These are phyloP conservation scores for Hyperoplus lanceolatus DNA, from an alignment of 2,797 vertebrate genomes.

Conservation along the genomic window DNA sequence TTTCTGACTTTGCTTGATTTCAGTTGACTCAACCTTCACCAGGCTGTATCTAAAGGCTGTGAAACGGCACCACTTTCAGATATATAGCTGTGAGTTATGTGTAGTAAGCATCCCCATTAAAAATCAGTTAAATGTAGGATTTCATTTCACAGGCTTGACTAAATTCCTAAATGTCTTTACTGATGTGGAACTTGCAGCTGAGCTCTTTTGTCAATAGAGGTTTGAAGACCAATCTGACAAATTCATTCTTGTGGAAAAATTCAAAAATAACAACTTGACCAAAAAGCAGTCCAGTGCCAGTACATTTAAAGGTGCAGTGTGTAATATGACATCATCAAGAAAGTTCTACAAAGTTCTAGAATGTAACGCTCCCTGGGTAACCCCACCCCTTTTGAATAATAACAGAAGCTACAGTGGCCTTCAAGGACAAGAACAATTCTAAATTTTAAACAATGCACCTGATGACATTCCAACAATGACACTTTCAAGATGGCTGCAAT, in stretches of 20 bases:
- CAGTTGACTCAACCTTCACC: constrained; percentile 2
- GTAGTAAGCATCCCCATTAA: neutral
- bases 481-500: no score
- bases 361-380: no score
- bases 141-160: neutral
- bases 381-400: no score
- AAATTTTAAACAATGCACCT: no score
- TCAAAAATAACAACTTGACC: neutral
- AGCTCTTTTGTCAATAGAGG: neutral
- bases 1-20: neutral
- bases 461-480: no score
- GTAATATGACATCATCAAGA: no score
- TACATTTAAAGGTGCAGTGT: no score
- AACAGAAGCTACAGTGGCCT: no score
- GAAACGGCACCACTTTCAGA: neutral
- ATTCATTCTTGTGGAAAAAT: neutral
- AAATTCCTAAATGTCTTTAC: neutral
- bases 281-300: neutral
- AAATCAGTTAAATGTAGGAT: neutral
- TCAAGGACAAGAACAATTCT: no score
- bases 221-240: neutral
- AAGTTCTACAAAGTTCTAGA: no score
- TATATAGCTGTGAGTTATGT: neutral
- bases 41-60: neutral
- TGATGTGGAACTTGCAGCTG: neutral